Conservation (phyloP, 2,888 invertebrate species). For the Latrodectus elegans region DNA sequence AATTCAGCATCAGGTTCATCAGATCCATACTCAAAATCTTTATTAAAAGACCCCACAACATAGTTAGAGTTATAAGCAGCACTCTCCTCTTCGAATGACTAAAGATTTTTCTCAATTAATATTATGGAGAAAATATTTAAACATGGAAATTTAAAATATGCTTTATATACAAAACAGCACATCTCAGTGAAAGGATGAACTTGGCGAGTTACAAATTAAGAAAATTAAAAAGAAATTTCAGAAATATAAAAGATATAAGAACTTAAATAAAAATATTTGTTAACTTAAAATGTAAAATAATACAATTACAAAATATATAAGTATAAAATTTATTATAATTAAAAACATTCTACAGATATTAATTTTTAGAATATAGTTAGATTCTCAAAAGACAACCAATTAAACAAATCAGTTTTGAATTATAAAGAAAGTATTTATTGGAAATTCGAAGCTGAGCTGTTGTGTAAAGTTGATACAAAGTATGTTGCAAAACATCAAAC, state of each 20-base stretch:
- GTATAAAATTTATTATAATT: too few relatives aligned
- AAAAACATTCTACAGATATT: too few relatives aligned
- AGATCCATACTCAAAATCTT: constrained; percentile 92
- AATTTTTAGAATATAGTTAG: too few relatives aligned
- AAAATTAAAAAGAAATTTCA: background rate
- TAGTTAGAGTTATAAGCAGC: constrained; percentile 74
- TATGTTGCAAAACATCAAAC: too few relatives aligned
- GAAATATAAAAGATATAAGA: background rate
- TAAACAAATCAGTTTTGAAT: too few relatives aligned
- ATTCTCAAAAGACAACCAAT: too few relatives aligned
- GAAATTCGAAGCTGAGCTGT: constrained; percentile 46
- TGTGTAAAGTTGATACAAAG: constrained; percentile 6
- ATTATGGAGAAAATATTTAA: background rate
- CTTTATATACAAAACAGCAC: too few relatives aligned
- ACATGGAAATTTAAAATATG: background rate
- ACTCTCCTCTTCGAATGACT: constrained; percentile 70
- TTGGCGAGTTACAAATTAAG: background rate
- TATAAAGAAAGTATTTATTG: constrained; percentile 9
- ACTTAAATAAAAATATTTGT: background rate
- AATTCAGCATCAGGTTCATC: constrained; percentile 80
- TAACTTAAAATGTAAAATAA: too few relatives aligned
- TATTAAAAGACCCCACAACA: constrained; percentile 85
- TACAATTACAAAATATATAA: too few relatives aligned
- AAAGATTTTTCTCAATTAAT: background rate
- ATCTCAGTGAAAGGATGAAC: too few relatives aligned